Percentiles rank a stretch among this genome's conserved stretches.
Evolutionary conservation across 1,140 invertebrate species (phyloP).

Genomic region (Coptotermes formosanus): DNA sequence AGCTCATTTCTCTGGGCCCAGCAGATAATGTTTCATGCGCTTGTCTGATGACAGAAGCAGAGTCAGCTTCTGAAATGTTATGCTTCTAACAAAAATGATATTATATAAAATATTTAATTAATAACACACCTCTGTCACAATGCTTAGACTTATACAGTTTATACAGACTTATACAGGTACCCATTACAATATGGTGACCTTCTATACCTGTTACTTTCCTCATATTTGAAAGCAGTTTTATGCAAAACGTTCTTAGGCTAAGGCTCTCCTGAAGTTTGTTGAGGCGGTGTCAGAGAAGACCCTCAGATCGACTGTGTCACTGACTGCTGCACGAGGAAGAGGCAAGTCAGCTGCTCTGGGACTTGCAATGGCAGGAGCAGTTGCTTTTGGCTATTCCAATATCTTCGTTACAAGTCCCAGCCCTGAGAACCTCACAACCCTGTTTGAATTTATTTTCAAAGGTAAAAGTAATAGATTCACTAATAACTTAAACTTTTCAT

Average conservation of each 20-base stretch:
- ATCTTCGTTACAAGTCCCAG: conserved; percentile 98
- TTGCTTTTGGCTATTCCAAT: conserved; percentile 92
- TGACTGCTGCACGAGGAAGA: conserved; percentile 94
- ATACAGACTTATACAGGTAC: no score
- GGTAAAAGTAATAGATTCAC: conserved; percentile 45
- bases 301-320: conserved; percentile 82
- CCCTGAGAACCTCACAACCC: conserved; percentile 96
- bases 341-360: conserved; percentile 99
- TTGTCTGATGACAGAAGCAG: no score
- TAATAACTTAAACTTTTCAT: conserved; percentile 24
- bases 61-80: no score
- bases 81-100: no score
- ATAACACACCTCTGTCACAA: no score
- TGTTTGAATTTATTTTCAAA: conserved; percentile 98
- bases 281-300: conserved; percentile 94
- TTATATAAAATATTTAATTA: no score
- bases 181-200: no score
- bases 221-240: no score
- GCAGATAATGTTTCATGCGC: no score
- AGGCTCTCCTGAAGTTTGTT: conserved; percentile 90
- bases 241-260: conserved; percentile 17
- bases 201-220: no score
- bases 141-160: no score
- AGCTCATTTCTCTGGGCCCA: no score
- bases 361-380: conserved; percentile 81